Base-by-base conservation (phyloP, 2,113 vertebrate genomes). In the Pogona vitticeps region DNA sequence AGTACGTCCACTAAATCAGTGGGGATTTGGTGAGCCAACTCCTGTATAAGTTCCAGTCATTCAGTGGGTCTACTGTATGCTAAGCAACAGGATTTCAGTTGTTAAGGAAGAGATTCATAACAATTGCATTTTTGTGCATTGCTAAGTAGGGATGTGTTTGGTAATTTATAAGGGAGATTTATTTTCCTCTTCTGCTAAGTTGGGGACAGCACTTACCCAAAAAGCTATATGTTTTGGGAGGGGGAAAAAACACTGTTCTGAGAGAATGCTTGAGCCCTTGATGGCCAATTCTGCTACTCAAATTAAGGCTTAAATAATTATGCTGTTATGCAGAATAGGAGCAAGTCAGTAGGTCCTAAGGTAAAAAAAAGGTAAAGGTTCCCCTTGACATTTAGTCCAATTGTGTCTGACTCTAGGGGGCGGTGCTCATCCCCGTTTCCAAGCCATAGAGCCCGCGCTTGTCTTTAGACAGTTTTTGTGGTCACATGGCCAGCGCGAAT, bases 161-260 rank as follows among this genome's bases (percentile, higher is more conserved):
- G 88, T 85, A 83, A 86, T 94, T 93, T 84, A 88, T 94, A 94
- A 95, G 92, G 85, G 90, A 91, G 92, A 93, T 93, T 81, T 93
- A 92, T 91, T 85, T 10, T 52, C 5, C 88, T 90, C 87, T 92
- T 89, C 85, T 92, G 90, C 88, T 75, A 88, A 90, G 72, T 68
- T 94, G 88, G 91, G 92, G 93, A 93, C 90, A 88, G 89, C 92
- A 88, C 88, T 93, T 81, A 77, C 82, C n/a, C 88, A 75, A 84
- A 83, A 87, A 92, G 90, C 92, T 86, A 23, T 92, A 80, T 58
- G 91, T 93, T 92, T 73, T 94, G 82, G 91, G 80, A 92, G 83
- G 76, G 78, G 90, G 9, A 65, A 65, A 93, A 93, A 85, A 82
- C 10, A 91, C 92, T 89, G 82, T 84, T 90, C 89, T 85, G 83